Base-by-base conservation (phyloP, 2,888 invertebrate species). In the Drosophila fulvimacula region DNA sequence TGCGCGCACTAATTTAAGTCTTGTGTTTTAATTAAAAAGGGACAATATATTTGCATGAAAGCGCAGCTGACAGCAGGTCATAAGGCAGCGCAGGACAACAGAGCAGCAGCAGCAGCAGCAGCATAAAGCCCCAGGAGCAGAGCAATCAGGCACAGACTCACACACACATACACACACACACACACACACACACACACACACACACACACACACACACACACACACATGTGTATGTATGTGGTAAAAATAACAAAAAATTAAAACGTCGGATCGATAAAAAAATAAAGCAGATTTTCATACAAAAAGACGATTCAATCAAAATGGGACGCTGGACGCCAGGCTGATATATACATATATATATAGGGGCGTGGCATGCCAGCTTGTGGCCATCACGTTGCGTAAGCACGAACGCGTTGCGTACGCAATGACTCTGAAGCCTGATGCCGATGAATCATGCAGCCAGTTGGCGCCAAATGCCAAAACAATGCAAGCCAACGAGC, bases 401-500 rank as follows among this genome's bases (percentile, higher is more conserved):
- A 82, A 80, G 69, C 81, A 13, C 41, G 41, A 76, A 79, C 74
- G 80, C 73, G 81, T 72, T 72, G 82, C 73, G 49, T 15, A 51
- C 51, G 55, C 59, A 53, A 48, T 66, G 69, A 53, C 53, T 60
- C 4, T 52, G 56, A 56, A 58, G 73, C 52, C 51, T 41, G 70
- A n/a, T n/a, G n/a, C 49, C 82, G 81, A 82, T 82, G 82, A 82
- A 82, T 82, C 82, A 85, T 69, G 79, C 82, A 79, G 86, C 82
- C 83, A 85, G 79, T 81, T 85, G 82, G 83, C 82, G 86, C 82
- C 82, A 81, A 85, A 86, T 82, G 83, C 76, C 83, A 81, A 83
- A 83, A 83, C 82, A 85, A 85, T 83, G 82, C 86, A 82, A 76
- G 48, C 63, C 64, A 65, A 34, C 66, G 53, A 69, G 62, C 46